Evolutionary conservation across 2,888 invertebrate species (phyloP).

Genomic region (Drosophila austrosaltans): DNA sequence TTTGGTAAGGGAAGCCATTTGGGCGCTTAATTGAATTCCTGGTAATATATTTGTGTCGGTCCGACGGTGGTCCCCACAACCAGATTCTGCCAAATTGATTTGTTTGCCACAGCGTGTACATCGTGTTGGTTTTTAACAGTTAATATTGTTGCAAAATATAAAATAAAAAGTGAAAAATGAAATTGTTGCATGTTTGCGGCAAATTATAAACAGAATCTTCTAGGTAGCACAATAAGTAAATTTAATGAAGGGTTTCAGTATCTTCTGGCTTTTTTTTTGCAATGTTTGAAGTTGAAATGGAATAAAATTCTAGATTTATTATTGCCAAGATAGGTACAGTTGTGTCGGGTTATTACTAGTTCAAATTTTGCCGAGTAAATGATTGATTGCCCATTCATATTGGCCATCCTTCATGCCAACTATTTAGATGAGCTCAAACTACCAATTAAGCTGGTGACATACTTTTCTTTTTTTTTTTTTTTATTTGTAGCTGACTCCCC

Average conservation of each 20-base stretch:
- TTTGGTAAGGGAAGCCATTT: constrained; percentile 45
- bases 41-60: constrained; percentile 60
- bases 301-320: constrained; percentile 10
- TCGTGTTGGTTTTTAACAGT: constrained; percentile 79
- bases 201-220: constrained; percentile 59
- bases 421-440: constrained; percentile 28
- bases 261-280: constrained; percentile 9
- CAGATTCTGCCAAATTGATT: constrained; percentile 61
- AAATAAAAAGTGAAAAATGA: constrained; percentile 69
- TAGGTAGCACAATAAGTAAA: constrained; percentile 63
- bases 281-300: not conserved
- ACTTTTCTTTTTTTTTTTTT: constrained; percentile 45
- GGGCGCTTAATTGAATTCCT: constrained; percentile 69
- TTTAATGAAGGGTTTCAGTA: constrained; percentile 68
- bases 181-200: constrained; percentile 78
- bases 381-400: constrained; percentile 64
- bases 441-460: constrained; percentile 67
- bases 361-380: constrained; percentile 36
- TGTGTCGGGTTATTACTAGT: constrained; percentile 30
- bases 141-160: constrained; percentile 32
- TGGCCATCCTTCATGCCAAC: no score
- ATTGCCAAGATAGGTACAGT: constrained; percentile 43
- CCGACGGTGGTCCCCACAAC: constrained; percentile 27
- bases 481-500: constrained; percentile 20
- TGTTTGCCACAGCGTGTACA: constrained; percentile 68